phyloP scores from a whole-genome alignment of 2,113 vertebrate species.

The Phoenicopterus ruber region DNA sequence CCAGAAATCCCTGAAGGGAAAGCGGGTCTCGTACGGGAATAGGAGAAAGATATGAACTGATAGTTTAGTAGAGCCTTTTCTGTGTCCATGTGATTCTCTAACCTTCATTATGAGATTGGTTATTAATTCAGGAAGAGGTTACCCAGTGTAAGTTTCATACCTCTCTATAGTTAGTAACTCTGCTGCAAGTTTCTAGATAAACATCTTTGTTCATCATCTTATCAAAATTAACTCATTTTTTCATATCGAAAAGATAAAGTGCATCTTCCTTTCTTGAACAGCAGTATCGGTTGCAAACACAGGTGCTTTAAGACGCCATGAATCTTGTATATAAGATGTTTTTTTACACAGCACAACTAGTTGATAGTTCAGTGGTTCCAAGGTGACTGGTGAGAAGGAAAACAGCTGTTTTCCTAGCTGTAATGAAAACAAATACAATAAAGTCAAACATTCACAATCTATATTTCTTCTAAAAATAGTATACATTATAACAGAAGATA shows the following conservation, averaged over 20 bases:
- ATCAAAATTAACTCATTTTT: not conserved
- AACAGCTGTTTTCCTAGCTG: not conserved
- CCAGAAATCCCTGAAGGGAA: not conserved
- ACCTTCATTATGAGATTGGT: not conserved
- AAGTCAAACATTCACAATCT: not conserved
- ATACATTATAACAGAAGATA: slow-evolving; percentile 15
- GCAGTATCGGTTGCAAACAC: not conserved
- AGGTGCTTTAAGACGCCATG: not conserved
- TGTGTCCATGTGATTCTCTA: not conserved
- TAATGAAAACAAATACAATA: slow-evolving; percentile 23
- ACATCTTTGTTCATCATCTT: not conserved
- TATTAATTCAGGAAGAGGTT: not conserved
- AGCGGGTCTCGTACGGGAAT: not conserved
- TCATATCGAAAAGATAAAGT: not conserved
- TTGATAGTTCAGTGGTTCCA: not conserved
- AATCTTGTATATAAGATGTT: not conserved
- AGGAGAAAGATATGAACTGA: not conserved
- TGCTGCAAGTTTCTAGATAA: not conserved
- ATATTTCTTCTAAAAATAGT: slow-evolving; percentile 28
- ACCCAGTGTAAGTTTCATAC: not conserved
- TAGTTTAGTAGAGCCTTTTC: not conserved
- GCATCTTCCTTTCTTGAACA: not conserved
- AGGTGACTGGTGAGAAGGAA: not conserved
- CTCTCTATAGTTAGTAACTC: not conserved
- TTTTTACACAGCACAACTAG: not conserved